Evolutionary conservation across 2,113 vertebrate species (phyloP), one percentile per base, ranked within the genome.

Genomic region (Rissa tridactyla): DNA sequence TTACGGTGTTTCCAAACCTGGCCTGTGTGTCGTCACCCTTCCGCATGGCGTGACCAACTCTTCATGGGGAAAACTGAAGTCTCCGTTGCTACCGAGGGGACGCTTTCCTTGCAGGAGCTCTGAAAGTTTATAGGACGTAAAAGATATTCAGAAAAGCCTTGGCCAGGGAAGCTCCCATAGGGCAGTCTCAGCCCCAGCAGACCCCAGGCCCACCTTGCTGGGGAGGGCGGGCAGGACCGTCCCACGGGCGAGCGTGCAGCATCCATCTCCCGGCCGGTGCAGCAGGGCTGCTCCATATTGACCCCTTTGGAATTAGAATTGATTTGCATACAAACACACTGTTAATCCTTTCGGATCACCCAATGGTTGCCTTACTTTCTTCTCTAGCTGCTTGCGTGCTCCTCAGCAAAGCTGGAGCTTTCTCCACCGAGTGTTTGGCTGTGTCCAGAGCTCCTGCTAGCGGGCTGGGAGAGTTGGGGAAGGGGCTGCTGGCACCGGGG

Each of bases 201-300:
- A 70, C 13, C 26, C 60, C 46, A 58, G 25, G 5, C 34, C 18
- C 11, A 8, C 0, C 0, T 0, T 0, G 1, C 34, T 0, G 0
- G 22, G 64, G n/a, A 70, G 36, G 60, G 19, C 1, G 1, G 26
- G 14, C 77, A 96, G 65, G 25, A 18, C 47, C 3, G 5, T 71
- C 55, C 54, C 10, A 0, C 0, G 1, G 76, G 25, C 36, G 30
- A 55, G 5, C 2, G 2, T 22, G 85, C 62, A 52, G 54, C 86
- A 62, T 83, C 29, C 38, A 30, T 52, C 66, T 62, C 29, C 62
- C 1, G 0, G 0, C 30, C 1, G 0, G 73, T 9, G 2, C 60
- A 82, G 20, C 6, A 22, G 52, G 29, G 44, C 42, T 15, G 18
- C 73, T 75, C 71, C 1, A 0, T 22, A 78, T 38, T 26, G 36